These are phyloP conservation scores for Holothuria glaberrima DNA, from an alignment of 35 echinoderm and acorn worm species.

Conservation along the genomic window DNA sequence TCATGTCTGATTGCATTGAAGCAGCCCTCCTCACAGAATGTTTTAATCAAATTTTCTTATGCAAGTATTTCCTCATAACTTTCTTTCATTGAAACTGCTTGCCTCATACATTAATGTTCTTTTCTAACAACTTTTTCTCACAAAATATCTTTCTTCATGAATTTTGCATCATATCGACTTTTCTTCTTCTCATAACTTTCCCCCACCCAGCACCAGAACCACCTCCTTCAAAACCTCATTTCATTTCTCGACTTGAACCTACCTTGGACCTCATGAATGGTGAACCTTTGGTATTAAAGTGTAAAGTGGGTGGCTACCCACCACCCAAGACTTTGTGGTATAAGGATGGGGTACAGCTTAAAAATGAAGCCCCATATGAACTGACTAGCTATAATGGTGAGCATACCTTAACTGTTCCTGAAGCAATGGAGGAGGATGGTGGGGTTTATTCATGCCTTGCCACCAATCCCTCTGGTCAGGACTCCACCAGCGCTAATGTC, in stretches of 20 bases:
- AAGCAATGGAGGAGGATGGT: slow-evolving; percentile 60
- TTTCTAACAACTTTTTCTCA: no score
- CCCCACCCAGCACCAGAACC: slow-evolving; percentile 11
- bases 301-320: slow-evolving; percentile 68
- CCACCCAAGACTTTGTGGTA: slow-evolving; percentile 71
- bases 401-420: slow-evolving; percentile 44
- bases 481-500: slow-evolving; percentile 46
- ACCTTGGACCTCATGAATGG: slow-evolving; percentile 21
- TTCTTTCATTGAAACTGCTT: no score
- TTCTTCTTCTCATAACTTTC: background rate
- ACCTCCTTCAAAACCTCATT: slow-evolving; percentile 56
- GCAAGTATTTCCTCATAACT: no score
- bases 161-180: background rate
- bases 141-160: background rate
- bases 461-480: slow-evolving; percentile 63
- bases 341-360: slow-evolving; percentile 64
- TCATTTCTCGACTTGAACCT: slow-evolving; percentile 28
- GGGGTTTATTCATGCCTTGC: slow-evolving; percentile 73
- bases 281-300: slow-evolving; percentile 59
- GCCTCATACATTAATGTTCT: no score
- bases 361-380: slow-evolving; percentile 59
- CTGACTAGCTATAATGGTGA: slow-evolving; percentile 58
- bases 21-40: no score
- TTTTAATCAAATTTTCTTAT: no score
- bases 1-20: no score